These are phyloP conservation scores for Myotis davidii DNA, from an alignment of 2,113 vertebrate species.

Conservation along the genomic window DNA sequence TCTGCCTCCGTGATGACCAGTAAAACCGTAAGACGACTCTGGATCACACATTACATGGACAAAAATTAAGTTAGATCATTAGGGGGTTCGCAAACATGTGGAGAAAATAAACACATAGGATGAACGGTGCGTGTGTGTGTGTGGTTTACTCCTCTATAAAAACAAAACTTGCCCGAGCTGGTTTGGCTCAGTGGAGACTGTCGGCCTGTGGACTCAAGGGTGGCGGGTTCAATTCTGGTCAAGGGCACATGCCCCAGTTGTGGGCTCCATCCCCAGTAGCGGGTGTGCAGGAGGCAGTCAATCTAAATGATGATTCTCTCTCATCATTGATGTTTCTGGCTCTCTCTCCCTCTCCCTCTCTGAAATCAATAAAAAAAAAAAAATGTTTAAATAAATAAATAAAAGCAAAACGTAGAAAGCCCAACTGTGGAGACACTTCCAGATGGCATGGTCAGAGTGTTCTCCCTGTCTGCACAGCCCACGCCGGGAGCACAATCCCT, in stretches of 20 bases:
- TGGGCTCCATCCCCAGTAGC: no score
- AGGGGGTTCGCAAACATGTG: not conserved
- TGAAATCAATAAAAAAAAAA: no score
- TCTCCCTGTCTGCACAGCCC: not conserved
- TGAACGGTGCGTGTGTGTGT: not conserved
- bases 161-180: no score
- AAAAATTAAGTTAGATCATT: not conserved
- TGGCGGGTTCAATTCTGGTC: no score
- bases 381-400: not conserved
- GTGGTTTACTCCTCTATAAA: not conserved
- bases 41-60: not conserved
- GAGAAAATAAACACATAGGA: not conserved
- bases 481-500: not conserved
- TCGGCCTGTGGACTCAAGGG: no score
- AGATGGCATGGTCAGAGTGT: not conserved
- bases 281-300: no score
- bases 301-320: no score
- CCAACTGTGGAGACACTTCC: not conserved
- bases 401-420: not conserved
- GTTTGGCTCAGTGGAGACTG: no score
- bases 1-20: not conserved
- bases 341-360: no score
- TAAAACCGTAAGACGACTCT: not conserved
- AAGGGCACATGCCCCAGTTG: no score
- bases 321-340: no score